Conservation (phyloP, 2,113 vertebrate genomes). For the Hoplias malabaricus region DNA sequence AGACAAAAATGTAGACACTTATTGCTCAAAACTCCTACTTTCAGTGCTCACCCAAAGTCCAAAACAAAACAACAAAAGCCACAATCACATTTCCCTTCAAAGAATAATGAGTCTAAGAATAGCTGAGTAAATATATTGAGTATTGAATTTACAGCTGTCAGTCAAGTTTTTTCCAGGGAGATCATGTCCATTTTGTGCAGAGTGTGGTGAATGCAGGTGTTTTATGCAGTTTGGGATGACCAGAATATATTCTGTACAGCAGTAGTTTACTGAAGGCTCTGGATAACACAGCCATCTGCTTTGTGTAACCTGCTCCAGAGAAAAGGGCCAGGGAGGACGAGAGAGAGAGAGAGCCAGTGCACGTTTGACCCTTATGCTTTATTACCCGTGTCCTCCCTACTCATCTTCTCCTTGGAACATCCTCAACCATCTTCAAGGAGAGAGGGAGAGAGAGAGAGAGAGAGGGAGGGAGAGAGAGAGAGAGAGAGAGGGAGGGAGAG, state of each 20-base stretch:
- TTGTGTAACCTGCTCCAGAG: conserved; percentile 57
- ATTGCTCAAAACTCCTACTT: not conserved
- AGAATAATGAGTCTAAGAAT: not conserved
- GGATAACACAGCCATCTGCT: conserved; percentile 63
- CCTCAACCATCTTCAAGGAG: conserved; percentile 55
- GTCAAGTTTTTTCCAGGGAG: too few species aligned
- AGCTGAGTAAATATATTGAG: not conserved
- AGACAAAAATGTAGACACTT: not conserved
- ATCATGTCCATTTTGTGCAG: not conserved
- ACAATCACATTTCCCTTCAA: too few species aligned
- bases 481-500: conserved; percentile 51
- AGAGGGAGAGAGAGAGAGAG: conserved; percentile 29
- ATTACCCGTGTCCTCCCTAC: conserved; percentile 44
- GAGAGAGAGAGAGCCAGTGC: conserved; percentile 2
- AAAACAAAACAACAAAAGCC: too few species aligned
- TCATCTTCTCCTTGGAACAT: conserved; percentile 52
- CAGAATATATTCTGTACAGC: not conserved
- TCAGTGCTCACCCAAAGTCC: too few species aligned
- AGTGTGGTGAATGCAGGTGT: not conserved
- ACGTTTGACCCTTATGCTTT: conserved; percentile 61
- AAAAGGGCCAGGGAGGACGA: not conserved
- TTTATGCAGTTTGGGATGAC: conserved; percentile 4
- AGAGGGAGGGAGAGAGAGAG: conserved; percentile 22
- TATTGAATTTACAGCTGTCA: too few species aligned
- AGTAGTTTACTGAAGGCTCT: not conserved